Evolutionary conservation across 1,140 invertebrate genomes (phyloP).

Genomic region (Gyrodactylus bullatarudis): DNA sequence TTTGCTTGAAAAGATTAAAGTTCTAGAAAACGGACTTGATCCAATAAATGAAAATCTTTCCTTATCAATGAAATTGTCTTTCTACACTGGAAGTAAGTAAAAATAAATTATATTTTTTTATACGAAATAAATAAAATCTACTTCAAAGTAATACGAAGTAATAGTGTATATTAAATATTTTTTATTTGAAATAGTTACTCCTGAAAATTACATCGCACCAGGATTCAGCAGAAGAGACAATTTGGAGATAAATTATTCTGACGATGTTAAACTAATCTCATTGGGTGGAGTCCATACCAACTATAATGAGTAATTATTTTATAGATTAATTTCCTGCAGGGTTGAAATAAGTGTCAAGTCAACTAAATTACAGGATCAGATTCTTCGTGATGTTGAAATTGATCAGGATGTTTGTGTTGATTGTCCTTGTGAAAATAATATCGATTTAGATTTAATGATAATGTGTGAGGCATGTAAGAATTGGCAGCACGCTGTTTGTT

Average conservation of each 20-base stretch:
- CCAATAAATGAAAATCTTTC: neutral
- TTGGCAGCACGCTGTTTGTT: conserved; percentile 20
- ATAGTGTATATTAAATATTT: no score
- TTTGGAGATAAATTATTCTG: neutral
- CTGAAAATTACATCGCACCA: conserved; percentile 12
- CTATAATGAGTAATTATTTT: neutral
- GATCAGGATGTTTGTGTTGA: neutral
- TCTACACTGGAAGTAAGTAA: conserved; percentile 1
- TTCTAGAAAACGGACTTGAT: neutral
- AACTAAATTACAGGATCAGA: neutral
- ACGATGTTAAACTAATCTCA: neutral
- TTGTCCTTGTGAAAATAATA: neutral
- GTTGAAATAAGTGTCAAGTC: neutral
- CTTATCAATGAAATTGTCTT: neutral
- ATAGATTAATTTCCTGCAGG: neutral
- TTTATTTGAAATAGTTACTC: no score
- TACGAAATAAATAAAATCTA: no score
- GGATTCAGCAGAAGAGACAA: neutral
- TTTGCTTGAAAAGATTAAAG: neutral
- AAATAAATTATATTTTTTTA: conserved; percentile 8
- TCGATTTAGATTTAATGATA: conserved; percentile 17
- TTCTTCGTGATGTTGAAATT: neutral
- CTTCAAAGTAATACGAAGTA: no score
- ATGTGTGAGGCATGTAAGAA: conserved; percentile 15
- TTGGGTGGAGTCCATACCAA: neutral